Evolutionary conservation across 2,113 vertebrate genomes (phyloP).

Genomic region (Cariama cristata): DNA sequence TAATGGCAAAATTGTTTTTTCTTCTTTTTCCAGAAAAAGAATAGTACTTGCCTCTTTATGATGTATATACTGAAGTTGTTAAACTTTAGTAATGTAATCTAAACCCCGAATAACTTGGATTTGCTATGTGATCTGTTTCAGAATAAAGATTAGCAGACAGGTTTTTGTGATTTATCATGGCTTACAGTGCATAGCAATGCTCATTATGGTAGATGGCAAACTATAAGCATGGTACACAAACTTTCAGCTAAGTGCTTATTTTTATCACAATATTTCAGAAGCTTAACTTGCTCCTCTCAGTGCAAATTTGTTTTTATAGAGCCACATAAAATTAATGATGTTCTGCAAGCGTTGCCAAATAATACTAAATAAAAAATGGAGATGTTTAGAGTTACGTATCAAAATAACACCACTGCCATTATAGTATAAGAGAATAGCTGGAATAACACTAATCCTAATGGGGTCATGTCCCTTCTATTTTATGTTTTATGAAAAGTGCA

Average conservation of each 20-base stretch:
- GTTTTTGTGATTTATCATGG: not conserved
- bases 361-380: not conserved
- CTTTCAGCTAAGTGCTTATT: not conserved
- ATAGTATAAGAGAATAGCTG: not conserved
- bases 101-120: not conserved
- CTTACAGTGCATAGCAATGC: not conserved
- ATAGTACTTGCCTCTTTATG: not conserved
- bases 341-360: not conserved
- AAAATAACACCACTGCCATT: not conserved
- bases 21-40: not conserved
- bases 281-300: not conserved
- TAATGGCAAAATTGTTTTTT: not conserved
- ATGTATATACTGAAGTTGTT: not conserved
- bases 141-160: not conserved
- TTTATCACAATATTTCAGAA: not conserved
- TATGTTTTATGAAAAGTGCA: not conserved
- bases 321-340: not conserved
- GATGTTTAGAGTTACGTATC: not conserved
- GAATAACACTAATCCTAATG: not conserved
- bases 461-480: not conserved
- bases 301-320: not conserved
- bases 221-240: not conserved
- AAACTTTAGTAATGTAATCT: not conserved
- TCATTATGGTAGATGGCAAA: not conserved
- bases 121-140: not conserved